Conservation (phyloP, 2,888 invertebrate species). For the Xestobium rufovillosum region DNA sequence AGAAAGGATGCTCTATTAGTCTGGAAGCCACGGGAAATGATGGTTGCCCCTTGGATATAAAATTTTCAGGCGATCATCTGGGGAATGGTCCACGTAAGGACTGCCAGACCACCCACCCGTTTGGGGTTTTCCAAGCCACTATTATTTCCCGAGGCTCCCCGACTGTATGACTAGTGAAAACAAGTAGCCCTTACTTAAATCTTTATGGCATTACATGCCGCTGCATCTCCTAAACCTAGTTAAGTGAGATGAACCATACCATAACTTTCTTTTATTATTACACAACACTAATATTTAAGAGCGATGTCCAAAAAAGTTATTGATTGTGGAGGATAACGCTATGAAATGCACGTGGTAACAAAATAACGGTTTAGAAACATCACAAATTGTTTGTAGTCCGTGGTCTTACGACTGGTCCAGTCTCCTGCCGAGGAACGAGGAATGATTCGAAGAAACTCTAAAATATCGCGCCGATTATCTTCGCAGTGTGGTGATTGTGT, state of each 20-base stretch:
- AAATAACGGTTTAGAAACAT: constrained; percentile 31
- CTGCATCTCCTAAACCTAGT: constrained; percentile 29
- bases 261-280: constrained; percentile 38
- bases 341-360: constrained; percentile 32
- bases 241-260: constrained; percentile 36
- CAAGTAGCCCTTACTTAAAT: constrained; percentile 31
- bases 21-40: no score
- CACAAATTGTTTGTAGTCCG: constrained; percentile 24
- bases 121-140: no score
- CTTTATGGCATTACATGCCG: constrained; percentile 26
- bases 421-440: constrained; percentile 32
- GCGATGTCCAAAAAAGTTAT: constrained; percentile 29
- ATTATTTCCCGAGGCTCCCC: no score
- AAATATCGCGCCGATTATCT: constrained; percentile 2
- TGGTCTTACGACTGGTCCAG: constrained; percentile 25
- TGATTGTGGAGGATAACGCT: constrained; percentile 33
- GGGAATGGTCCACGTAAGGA: no score
- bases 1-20: no score
- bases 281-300: constrained; percentile 40
- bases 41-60: no score
- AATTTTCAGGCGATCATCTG: no score
- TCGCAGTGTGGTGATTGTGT: not conserved
- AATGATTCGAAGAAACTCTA: constrained; percentile 34
- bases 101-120: no score
- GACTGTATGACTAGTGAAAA: constrained; percentile 29